Base-by-base conservation (phyloP, 2,888 invertebrate species). In the Noctua janthina region DNA sequence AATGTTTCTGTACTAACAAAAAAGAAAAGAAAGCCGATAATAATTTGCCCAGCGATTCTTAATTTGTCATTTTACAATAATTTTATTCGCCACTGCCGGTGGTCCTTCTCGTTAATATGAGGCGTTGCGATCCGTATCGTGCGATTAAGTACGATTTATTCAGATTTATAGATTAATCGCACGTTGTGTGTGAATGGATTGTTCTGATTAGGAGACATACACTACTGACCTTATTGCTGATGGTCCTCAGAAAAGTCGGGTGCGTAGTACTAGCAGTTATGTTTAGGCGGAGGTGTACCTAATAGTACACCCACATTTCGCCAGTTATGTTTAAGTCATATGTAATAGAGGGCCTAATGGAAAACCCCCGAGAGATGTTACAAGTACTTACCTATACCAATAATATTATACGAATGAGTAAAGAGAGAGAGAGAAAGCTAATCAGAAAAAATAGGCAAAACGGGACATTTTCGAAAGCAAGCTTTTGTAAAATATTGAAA, bases 51-150 rank as follows among this genome's bases (percentile, higher is more conserved):
- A 75, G 11, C 82, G 64, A 87, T 87, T 84, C 29, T 74, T 88
- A 81, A 89, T 89, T 86, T 88, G 85, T 85, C 76, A 89, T 89
- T 85, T 82, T 83, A 68, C 17, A 76, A 76, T 83, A 78, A 79
- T 74, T 59, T 79, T 29, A 75, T 35, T 77, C 59, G 68, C 76
- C 82, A 74, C 73, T 72, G 81, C 83, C 59, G 85, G 88, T 88
- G 89, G 89, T 81, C 89, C 11, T 56, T 29, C 54, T 78, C 78
- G 87, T 80, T 77, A 87, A 88, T 81, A 68, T 74, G 62, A 85
- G 88, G 89, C 83, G 88, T 83, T 82, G 75, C 85, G 83, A 89
- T 89, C 59, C 35, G 46, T 85, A 87, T 87, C 87, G 76, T 70
- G 76, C 79, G 76, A 81, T 89, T 89, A 87, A 83, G 82, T 56